These are phyloP conservation scores for Allygus modestus DNA, from an alignment of 2,888 invertebrate species.

Conservation along the genomic window DNA sequence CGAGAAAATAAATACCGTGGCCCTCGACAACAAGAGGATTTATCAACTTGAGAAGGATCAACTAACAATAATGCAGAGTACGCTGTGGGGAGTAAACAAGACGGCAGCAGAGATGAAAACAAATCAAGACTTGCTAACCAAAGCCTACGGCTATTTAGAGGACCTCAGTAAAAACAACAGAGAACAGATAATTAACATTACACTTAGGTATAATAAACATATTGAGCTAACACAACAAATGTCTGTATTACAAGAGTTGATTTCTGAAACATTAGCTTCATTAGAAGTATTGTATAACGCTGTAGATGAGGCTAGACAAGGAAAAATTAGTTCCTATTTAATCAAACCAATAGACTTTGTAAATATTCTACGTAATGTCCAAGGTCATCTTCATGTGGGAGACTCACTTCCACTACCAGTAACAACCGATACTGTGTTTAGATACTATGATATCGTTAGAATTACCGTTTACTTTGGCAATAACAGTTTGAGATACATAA, in stretches of 20 bases:
- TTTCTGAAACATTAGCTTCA: neutral
- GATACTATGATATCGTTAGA: slow-evolving; percentile 2
- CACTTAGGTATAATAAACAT: neutral
- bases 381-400: slow-evolving; percentile 27
- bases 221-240: neutral
- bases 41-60: slow-evolving; percentile 6
- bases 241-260: neutral
- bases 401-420: slow-evolving; percentile 24
- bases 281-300: slow-evolving; percentile 31
- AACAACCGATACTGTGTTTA: slow-evolving; percentile 18
- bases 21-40: neutral
- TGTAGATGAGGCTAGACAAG: slow-evolving; percentile 15
- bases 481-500: slow-evolving; percentile 33
- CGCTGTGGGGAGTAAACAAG: neutral
- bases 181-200: neutral
- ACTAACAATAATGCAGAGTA: neutral
- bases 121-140: slow-evolving; percentile 2
- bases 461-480: slow-evolving; percentile 1
- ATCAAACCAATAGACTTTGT: slow-evolving; percentile 1
- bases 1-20: slow-evolving; percentile 26
- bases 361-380: neutral
- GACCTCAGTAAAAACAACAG: neutral
- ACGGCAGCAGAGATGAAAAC: neutral
- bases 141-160: neutral
- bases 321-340: slow-evolving; percentile 27